These are phyloP conservation scores for Gonatopus flavifemur DNA, from an alignment of 1,140 invertebrate genomes.

Conservation along the genomic window DNA sequence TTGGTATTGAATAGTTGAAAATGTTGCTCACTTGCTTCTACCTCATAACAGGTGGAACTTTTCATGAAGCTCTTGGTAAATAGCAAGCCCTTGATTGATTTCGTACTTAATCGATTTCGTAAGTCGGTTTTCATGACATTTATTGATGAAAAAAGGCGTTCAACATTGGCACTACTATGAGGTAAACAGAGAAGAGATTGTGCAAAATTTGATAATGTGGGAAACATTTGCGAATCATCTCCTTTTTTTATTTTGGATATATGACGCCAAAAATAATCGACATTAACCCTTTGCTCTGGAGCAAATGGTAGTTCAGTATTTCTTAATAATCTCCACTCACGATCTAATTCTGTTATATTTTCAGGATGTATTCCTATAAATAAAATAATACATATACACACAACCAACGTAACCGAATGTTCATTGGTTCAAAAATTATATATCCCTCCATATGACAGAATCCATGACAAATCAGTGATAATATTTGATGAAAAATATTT, in stretches of 20 bases:
- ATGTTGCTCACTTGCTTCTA: background rate
- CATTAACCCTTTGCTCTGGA: background rate
- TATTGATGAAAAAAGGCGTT: slow-evolving; percentile 11
- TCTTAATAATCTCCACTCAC: background rate
- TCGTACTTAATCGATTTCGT: slow-evolving; percentile 7
- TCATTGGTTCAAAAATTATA: too few relatives aligned
- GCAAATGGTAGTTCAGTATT: background rate
- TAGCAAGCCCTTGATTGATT: background rate
- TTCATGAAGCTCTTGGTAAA: background rate
- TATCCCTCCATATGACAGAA: too few relatives aligned
- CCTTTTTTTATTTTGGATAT: slow-evolving; percentile 7
- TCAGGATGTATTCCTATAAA: background rate
- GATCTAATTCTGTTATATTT: slow-evolving; percentile 1
- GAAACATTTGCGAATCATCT: slow-evolving; percentile 1
- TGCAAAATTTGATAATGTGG: slow-evolving; percentile 1
- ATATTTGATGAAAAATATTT: too few relatives aligned
- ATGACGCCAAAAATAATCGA: background rate
- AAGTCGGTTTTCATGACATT: slow-evolving; percentile 11
- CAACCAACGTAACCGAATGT: too few relatives aligned
- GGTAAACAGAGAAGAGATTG: slow-evolving; percentile 8
- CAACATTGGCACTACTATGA: slow-evolving; percentile 10
- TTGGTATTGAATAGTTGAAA: background rate
- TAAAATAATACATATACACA: too few relatives aligned
- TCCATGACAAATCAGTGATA: too few relatives aligned
- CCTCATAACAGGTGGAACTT: background rate